Percentiles rank a stretch among this genome's conserved stretches.
These are phyloP conservation scores for Pseudoatta argentina DNA, from an alignment of 1,140 invertebrate genomes.

Conservation along the genomic window DNA sequence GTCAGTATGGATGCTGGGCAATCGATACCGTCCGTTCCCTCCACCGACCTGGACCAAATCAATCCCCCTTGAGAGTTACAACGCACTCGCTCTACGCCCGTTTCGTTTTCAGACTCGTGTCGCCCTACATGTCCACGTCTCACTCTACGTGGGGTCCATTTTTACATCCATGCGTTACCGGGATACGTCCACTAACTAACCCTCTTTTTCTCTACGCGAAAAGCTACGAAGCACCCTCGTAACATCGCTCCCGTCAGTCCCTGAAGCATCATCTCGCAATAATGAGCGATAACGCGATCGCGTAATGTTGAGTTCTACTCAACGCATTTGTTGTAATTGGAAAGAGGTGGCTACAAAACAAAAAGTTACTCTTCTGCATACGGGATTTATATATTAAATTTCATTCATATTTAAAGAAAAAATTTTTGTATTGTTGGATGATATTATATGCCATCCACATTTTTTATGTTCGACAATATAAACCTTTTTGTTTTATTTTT, in stretches of 20 bases:
- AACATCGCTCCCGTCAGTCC: not conserved
- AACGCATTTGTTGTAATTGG: not conserved
- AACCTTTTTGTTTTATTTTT: not conserved
- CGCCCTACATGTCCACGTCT: slow-evolving; percentile 26
- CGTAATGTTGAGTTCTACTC: slow-evolving; percentile 11
- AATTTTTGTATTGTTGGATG: no score
- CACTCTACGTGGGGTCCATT: slow-evolving; percentile 9
- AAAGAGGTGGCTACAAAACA: not conserved
- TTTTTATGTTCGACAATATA: not conserved
- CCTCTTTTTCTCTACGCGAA: slow-evolving; percentile 62
- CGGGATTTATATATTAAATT: not conserved
- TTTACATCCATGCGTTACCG: slow-evolving; percentile 56
- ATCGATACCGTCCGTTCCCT: slow-evolving; percentile 79
- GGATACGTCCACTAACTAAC: slow-evolving; percentile 74
- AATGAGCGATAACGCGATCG: slow-evolving; percentile 55
- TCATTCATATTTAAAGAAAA: no score
- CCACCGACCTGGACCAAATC: slow-evolving; percentile 74
- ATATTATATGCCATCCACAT: not conserved
- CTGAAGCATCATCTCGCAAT: slow-evolving; percentile 48
- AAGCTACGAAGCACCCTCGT: slow-evolving; percentile 50
- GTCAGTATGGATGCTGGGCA: slow-evolving; percentile 69
- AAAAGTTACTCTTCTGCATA: not conserved
- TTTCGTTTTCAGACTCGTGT: slow-evolving; percentile 66
- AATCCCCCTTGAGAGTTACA: slow-evolving; percentile 77
- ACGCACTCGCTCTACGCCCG: slow-evolving; percentile 57